Percentiles rank a stretch among this genome's conserved stretches.
Conservation (phyloP, 2,797 vertebrate species). For the Bradypodion ventrale region DNA sequence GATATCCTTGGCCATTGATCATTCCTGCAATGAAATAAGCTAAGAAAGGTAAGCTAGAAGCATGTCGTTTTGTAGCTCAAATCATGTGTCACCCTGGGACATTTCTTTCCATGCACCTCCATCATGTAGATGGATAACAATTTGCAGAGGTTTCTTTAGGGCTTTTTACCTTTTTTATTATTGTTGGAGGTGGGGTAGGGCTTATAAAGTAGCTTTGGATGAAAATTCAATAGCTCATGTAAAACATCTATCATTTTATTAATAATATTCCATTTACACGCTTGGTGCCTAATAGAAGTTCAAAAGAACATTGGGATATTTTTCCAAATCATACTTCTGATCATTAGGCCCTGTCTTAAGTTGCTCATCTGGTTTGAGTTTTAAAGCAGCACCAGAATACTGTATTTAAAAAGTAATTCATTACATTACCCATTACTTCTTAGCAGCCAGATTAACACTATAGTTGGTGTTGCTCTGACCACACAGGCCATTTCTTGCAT, state of each 20-base stretch:
- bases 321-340: neutral
- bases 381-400: too few relatives aligned
- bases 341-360: neutral
- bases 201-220: neutral
- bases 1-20: conserved; percentile 23
- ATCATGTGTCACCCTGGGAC: conserved; percentile 5
- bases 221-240: neutral
- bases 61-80: neutral
- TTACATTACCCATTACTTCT: too few relatives aligned
- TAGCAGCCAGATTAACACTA: too few relatives aligned
- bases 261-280: neutral
- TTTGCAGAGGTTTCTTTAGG: neutral
- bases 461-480: too few relatives aligned
- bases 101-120: neutral
- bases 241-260: neutral
- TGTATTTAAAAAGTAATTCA: too few relatives aligned
- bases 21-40: neutral
- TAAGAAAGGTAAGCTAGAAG: neutral
- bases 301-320: neutral
- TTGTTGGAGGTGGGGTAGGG: neutral
- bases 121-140: conserved; percentile 14
- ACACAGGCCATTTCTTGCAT: too few relatives aligned
- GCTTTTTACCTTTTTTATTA: too few relatives aligned
- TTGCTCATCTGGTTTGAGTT: too few relatives aligned
- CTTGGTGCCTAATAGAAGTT: neutral